Evolutionary conservation across 2,113 vertebrate species (phyloP).

Genomic region (Burhinus bistriatus): DNA sequence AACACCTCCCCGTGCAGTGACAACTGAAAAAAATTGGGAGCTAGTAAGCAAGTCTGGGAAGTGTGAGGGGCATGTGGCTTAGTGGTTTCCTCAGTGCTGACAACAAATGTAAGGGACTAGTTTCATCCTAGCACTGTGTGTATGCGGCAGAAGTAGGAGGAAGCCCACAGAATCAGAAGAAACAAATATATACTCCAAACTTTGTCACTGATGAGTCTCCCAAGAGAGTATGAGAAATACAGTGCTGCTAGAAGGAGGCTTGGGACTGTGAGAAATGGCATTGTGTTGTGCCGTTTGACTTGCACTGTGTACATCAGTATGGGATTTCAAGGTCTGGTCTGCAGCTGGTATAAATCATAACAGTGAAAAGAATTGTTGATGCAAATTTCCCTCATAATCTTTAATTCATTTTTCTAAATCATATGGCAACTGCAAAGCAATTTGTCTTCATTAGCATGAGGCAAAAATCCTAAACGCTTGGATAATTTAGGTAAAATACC

Average conservation of each 20-base stretch:
- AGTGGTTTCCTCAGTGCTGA: background rate
- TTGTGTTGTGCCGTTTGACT: background rate
- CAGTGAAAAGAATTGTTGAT: background rate
- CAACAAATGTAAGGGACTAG: accelerated
- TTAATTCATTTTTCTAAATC: background rate
- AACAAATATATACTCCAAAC: background rate
- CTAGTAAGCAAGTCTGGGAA: background rate
- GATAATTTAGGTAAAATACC: background rate
- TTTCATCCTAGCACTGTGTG: background rate
- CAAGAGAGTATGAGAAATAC: background rate
- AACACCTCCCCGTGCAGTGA: background rate
- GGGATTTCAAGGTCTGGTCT: background rate
- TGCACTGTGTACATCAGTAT: background rate
- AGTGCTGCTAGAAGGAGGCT: background rate
- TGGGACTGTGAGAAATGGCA: background rate
- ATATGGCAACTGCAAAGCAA: background rate
- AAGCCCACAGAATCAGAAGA: background rate
- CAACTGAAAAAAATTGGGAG: background rate
- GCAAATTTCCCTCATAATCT: background rate
- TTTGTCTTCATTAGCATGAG: background rate
- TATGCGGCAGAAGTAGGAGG: background rate
- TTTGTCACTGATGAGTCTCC: background rate
- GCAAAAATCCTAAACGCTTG: background rate
- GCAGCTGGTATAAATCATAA: background rate
- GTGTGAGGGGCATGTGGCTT: background rate